These are phyloP conservation scores for Mimas tiliae DNA, from an alignment of 2,888 invertebrate species.

Conservation along the genomic window DNA sequence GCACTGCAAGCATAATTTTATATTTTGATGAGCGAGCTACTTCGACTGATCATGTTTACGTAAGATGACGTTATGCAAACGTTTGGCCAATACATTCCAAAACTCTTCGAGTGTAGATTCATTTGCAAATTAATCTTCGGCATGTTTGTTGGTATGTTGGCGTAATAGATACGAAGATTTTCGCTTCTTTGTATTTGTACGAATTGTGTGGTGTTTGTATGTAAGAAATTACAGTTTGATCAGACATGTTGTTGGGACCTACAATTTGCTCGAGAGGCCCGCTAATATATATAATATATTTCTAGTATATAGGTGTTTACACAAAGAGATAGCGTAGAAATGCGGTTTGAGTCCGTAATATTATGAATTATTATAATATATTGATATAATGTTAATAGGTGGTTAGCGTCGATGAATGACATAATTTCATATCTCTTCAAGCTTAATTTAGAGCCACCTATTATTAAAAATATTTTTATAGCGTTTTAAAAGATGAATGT, in stretches of 20 bases:
- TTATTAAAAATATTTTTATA: too few species aligned
- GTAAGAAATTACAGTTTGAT: background rate
- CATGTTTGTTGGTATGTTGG: background rate
- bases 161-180: background rate
- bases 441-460: too few species aligned
- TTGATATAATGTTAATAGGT: too few species aligned
- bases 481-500: too few species aligned
- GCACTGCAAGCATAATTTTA: constrained; percentile 10
- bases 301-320: background rate
- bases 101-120: background rate
- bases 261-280: background rate
- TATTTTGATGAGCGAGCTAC: constrained; percentile 16
- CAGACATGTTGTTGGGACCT: background rate
- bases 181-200: background rate
- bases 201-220: background rate
- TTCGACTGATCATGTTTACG: constrained; percentile 1
- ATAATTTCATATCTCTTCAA: too few species aligned
- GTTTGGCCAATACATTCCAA: constrained; percentile 15
- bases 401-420: too few species aligned
- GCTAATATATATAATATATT: background rate
- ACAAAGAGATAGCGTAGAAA: too few species aligned
- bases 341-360: too few species aligned
- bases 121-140: constrained; percentile 12
- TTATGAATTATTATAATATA: too few species aligned
- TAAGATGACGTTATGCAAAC: constrained; percentile 18